Conservation (phyloP, 2,888 invertebrate species). For the Agriopis aurantiaria region DNA sequence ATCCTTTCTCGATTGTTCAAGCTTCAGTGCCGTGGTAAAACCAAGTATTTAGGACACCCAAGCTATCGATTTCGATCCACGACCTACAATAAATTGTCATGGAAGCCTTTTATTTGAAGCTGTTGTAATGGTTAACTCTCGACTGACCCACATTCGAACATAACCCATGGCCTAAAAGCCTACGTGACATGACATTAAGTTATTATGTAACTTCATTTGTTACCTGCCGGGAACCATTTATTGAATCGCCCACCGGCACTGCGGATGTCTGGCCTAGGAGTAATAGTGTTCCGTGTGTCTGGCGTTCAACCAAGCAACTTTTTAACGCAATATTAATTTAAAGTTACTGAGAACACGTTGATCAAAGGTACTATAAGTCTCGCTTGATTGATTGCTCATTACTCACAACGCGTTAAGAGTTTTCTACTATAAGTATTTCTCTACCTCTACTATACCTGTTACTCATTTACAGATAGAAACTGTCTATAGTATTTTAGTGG, state of each 20-base stretch:
- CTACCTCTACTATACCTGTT: neutral
- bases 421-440: slow-evolving; percentile 1
- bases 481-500: neutral
- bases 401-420: slow-evolving; percentile 23
- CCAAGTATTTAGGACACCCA: slow-evolving; percentile 26
- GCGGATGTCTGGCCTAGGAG: slow-evolving; percentile 40
- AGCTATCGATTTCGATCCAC: slow-evolving; percentile 25
- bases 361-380: slow-evolving; percentile 29
- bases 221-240: slow-evolving; percentile 48
- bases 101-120: slow-evolving; percentile 36
- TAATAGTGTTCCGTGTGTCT: too few relatives aligned
- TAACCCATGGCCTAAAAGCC: slow-evolving; percentile 64
- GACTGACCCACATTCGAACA: slow-evolving; percentile 64
- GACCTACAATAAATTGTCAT: slow-evolving; percentile 25
- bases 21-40: slow-evolving; percentile 21
- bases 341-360: slow-evolving; percentile 20
- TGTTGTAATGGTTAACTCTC: slow-evolving; percentile 42
- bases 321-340: slow-evolving; percentile 33
- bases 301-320: slow-evolving; percentile 31
- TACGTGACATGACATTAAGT: slow-evolving; percentile 64
- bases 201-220: slow-evolving; percentile 48
- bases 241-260: slow-evolving; percentile 47
- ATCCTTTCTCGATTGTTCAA: slow-evolving; percentile 32
- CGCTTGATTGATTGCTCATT: slow-evolving; percentile 28
- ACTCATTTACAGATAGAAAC: neutral